Evolutionary conservation across 2,888 invertebrate species (phyloP).

Genomic region (Mantis religiosa): DNA sequence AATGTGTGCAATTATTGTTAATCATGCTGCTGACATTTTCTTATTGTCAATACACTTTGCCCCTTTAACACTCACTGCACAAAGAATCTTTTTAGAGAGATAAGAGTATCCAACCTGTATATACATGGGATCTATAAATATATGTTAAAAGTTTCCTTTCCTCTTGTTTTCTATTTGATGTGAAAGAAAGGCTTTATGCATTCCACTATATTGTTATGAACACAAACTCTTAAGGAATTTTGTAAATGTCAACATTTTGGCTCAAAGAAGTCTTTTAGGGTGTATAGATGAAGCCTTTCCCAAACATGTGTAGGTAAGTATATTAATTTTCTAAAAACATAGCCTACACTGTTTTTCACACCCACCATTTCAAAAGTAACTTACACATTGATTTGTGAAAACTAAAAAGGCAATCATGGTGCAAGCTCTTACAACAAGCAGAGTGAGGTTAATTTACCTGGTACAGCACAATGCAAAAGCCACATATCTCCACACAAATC

Average conservation of each 20-base stretch:
- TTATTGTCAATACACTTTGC: no score
- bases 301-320: not conserved
- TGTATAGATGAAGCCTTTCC: not conserved
- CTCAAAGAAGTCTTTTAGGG: not conserved
- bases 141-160: not conserved
- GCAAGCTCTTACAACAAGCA: slow-evolving; percentile 14
- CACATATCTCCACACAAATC: not conserved
- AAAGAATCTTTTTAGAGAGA: no score
- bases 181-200: not conserved
- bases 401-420: slow-evolving; percentile 12
- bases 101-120: not conserved
- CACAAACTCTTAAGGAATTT: not conserved
- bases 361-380: not conserved
- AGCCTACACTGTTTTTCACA: not conserved
- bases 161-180: not conserved
- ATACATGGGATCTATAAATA: not conserved
- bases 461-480: not conserved
- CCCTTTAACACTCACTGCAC: no score
- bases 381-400: not conserved
- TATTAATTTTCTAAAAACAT: not conserved
- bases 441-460: slow-evolving; percentile 15
- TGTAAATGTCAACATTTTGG: not conserved
- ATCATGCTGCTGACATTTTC: no score
- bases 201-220: not conserved
- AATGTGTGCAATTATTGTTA: no score